Conservation (phyloP, 2,797 vertebrate genomes). For the Amazona ochrocephala region DNA sequence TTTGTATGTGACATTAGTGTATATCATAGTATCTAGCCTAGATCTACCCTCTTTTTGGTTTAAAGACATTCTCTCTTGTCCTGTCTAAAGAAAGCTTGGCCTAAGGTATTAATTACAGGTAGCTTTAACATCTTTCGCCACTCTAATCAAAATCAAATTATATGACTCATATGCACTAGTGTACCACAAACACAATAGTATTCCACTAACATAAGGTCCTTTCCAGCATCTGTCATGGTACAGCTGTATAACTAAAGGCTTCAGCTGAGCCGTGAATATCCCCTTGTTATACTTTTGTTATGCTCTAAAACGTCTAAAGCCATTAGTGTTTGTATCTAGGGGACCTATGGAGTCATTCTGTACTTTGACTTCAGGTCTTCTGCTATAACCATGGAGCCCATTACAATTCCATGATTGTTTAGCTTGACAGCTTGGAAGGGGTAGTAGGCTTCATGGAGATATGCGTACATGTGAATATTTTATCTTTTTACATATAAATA, state of each 20-base stretch:
- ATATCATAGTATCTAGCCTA: neutral
- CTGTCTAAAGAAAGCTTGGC: neutral
- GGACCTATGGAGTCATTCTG: neutral
- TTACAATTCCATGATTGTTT: neutral
- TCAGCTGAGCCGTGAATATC: neutral
- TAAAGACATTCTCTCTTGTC: neutral
- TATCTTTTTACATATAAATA: neutral
- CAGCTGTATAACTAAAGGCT: neutral
- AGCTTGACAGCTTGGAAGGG: neutral
- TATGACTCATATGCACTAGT: fast-evolving
- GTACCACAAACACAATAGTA: neutral
- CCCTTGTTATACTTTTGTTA: neutral
- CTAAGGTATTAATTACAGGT: neutral
- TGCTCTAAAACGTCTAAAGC: neutral
- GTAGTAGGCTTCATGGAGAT: neutral
- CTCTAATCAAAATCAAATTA: neutral
- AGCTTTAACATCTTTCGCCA: neutral
- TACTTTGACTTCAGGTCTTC: neutral
- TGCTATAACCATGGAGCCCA: neutral
- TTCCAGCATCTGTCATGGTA: neutral
- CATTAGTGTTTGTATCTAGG: neutral
- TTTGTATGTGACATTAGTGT: neutral
- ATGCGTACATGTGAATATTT: neutral
- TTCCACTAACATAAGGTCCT: neutral
- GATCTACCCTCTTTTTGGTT: neutral